phyloP scores from a whole-genome alignment of 1,140 invertebrate genomes.

The Bombus impatiens region DNA sequence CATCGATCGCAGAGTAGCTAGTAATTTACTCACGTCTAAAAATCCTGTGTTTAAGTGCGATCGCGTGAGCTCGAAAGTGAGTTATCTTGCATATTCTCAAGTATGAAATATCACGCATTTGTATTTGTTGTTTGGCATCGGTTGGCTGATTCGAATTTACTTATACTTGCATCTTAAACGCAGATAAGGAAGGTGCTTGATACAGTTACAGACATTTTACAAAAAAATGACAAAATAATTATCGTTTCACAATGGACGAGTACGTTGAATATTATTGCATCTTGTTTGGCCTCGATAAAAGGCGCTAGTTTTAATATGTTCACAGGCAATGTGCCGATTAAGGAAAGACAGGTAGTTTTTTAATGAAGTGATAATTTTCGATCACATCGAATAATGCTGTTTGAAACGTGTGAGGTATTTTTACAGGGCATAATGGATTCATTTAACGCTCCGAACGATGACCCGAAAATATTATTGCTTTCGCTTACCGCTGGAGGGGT shows the following conservation, averaged over 20 bases:
- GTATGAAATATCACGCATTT: background rate
- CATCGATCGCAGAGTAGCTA: slow-evolving; percentile 72
- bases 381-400: background rate
- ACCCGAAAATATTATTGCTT: slow-evolving; percentile 87
- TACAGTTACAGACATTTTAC: slow-evolving; percentile 84
- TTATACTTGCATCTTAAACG: background rate
- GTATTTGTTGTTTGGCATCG: background rate
- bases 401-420: background rate
- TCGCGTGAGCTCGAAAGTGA: slow-evolving; percentile 85
- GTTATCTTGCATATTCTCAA: background rate
- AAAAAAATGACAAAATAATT: slow-evolving; percentile 87
- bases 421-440: slow-evolving; percentile 85
- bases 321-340: slow-evolving; percentile 86
- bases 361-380: background rate
- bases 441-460: slow-evolving; percentile 86
- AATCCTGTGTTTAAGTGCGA: slow-evolving; percentile 88
- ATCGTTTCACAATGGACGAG: slow-evolving; percentile 95
- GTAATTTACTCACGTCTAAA: slow-evolving; percentile 83
- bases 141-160: background rate
- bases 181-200: slow-evolving; percentile 85
- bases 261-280: slow-evolving; percentile 87
- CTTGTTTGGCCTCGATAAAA: slow-evolving; percentile 82
- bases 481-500: slow-evolving; percentile 95
- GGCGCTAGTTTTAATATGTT: slow-evolving; percentile 85
- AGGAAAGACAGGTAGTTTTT: slow-evolving; percentile 76